These are phyloP conservation scores for Homalodisca vitripennis DNA, from an alignment of 1,140 invertebrate species.

Conservation along the genomic window DNA sequence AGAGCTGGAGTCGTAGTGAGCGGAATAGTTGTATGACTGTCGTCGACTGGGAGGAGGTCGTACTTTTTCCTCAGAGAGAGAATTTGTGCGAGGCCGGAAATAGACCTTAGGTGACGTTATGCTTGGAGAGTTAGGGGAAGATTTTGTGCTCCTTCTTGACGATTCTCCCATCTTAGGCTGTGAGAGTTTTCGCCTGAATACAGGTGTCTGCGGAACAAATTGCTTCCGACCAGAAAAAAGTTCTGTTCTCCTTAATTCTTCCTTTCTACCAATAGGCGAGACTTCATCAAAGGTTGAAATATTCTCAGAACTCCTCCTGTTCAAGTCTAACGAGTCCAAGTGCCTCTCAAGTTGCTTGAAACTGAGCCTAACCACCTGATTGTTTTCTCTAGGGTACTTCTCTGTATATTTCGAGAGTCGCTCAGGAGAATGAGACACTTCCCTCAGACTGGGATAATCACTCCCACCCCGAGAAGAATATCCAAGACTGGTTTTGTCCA, in stretches of 20 bases:
- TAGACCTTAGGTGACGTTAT: constrained; percentile 14
- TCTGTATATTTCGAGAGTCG: constrained; percentile 19
- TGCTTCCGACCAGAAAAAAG: not conserved
- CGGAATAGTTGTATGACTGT: constrained; percentile 28
- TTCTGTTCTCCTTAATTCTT: constrained; percentile 6
- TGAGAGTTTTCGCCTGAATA: constrained; percentile 29
- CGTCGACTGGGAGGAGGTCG: constrained; percentile 1
- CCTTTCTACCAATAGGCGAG: not conserved
- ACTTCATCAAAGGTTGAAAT: not conserved
- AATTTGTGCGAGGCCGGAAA: constrained; percentile 27
- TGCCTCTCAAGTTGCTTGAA: constrained; percentile 23
- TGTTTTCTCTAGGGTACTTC: constrained; percentile 16
- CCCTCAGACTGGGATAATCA: not conserved
- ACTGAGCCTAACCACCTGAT: not conserved
- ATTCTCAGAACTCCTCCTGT: constrained; percentile 20
- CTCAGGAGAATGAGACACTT: constrained; percentile 7
- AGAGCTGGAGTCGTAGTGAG: constrained; percentile 34
- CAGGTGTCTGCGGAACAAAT: constrained; percentile 28
- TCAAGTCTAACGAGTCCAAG: constrained; percentile 26
- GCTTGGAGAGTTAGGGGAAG: constrained; percentile 32
- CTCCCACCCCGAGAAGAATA: not conserved
- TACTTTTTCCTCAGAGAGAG: constrained; percentile 26
- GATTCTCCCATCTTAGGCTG: constrained; percentile 16
- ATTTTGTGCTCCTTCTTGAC: constrained; percentile 27
- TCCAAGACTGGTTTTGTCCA: not conserved